Percentiles rank a stretch among this genome's conserved stretches.
phyloP scores from a whole-genome alignment of 2,888 invertebrate species.

The Achlya flavicornis region DNA sequence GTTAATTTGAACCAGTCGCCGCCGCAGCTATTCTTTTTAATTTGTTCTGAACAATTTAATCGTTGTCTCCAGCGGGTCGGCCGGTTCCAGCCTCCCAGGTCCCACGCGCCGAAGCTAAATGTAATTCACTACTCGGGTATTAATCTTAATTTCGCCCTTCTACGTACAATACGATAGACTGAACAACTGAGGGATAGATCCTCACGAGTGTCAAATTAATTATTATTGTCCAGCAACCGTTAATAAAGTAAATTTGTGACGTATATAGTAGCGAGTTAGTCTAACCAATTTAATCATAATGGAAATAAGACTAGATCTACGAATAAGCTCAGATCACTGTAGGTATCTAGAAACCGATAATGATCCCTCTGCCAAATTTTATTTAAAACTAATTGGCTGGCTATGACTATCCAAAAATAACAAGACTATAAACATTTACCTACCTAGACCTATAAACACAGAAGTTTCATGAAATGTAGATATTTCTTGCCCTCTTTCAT shows the following conservation, averaged over 20 bases:
- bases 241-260: too few species aligned
- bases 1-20: conserved; percentile 5
- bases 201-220: background rate
- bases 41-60: conserved; percentile 29
- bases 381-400: conserved; percentile 9
- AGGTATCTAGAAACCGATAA: background rate
- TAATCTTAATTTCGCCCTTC: conserved; percentile 23
- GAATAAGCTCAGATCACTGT: background rate
- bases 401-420: conserved; percentile 19
- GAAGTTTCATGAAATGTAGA: background rate
- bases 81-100: too few species aligned
- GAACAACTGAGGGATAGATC: background rate
- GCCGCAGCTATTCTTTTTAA: conserved; percentile 19
- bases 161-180: background rate
- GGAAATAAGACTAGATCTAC: too few species aligned
- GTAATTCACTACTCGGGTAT: conserved; percentile 19
- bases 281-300: too few species aligned
- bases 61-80: conserved; percentile 13
- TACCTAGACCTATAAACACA: too few species aligned
- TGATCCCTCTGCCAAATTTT: background rate
- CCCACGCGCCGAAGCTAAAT: conserved; percentile 30
- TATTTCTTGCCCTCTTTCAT: background rate
- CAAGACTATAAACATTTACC: background rate
- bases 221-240: background rate
- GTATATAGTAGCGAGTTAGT: too few species aligned